Evolutionary conservation across 2,113 vertebrate species (phyloP).

Genomic region (Callipepla squamata): DNA sequence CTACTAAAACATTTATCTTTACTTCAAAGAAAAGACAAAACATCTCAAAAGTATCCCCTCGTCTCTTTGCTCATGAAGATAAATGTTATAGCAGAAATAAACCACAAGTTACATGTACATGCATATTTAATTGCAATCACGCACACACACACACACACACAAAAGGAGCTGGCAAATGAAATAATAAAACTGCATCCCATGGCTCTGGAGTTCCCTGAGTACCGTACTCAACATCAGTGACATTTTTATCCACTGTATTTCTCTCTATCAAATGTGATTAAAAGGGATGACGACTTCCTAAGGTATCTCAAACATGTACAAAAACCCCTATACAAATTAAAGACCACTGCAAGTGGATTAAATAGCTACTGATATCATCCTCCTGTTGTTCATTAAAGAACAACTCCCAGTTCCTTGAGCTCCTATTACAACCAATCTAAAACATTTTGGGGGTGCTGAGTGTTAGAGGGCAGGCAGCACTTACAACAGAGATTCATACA

Average conservation of each 20-base stretch:
- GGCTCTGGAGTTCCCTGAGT: constrained; percentile 6
- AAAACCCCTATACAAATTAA: constrained; percentile 32
- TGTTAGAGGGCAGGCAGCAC: background rate
- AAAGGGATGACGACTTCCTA: constrained; percentile 17
- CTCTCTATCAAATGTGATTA: background rate
- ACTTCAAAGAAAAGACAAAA: constrained; percentile 30
- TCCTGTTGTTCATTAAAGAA: constrained; percentile 2
- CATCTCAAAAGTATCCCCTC: background rate
- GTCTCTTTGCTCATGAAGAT: background rate
- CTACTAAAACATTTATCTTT: constrained; percentile 6
- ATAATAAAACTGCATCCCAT: background rate
- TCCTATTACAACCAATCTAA: background rate
- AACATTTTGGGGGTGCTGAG: background rate
- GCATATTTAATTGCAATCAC: background rate
- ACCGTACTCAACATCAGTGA: background rate
- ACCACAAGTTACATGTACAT: background rate
- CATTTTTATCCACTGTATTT: background rate
- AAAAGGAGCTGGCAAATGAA: background rate
- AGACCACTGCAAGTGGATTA: background rate
- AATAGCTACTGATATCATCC: background rate
- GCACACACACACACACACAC: background rate
- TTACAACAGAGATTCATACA: background rate
- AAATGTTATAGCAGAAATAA: constrained; percentile 14
- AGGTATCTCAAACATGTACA: constrained; percentile 34
- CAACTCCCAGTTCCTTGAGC: background rate